Evolutionary conservation across 2,113 vertebrate species (phyloP).

Genomic region (Lagopus muta): DNA sequence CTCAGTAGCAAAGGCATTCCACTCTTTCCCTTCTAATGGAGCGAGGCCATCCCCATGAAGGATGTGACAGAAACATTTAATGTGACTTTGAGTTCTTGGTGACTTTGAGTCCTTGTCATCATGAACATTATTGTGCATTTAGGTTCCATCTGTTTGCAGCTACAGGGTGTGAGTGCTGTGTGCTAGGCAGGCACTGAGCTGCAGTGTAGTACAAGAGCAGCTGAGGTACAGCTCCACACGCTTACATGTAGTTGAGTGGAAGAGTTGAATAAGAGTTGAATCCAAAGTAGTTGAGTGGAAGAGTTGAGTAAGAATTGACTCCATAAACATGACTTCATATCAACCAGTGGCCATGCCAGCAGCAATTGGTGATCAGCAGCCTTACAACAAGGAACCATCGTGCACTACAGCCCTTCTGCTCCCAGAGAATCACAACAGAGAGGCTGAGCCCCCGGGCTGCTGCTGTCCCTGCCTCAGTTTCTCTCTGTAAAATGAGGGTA

Average conservation of each 20-base stretch:
- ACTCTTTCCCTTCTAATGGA: background rate
- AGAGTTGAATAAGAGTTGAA: background rate
- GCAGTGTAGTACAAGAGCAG: background rate
- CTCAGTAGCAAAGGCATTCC: background rate
- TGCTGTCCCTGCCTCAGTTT: conserved; percentile 38
- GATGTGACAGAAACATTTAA: background rate
- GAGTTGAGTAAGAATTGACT: background rate
- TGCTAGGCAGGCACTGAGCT: background rate
- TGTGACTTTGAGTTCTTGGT: background rate
- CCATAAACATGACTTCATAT: background rate
- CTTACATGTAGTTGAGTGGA: background rate
- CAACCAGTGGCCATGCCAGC: background rate
- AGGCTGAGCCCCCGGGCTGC: background rate
- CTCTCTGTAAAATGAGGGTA: background rate
- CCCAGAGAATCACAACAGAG: background rate
- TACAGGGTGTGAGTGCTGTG: too few species aligned
- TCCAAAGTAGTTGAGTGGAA: background rate
- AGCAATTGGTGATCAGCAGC: background rate
- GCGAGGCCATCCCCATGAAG: background rate
- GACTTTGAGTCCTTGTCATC: too few species aligned
- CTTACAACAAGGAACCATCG: conserved; percentile 8
- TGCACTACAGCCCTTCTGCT: conserved; percentile 41
- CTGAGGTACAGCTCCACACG: background rate
- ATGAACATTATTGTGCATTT: background rate
- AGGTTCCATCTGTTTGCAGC: background rate